Evolutionary conservation across 2,797 vertebrate species (phyloP), one percentile per base, ranked within the genome.

Genomic region (Sphenodon punctatus): DNA sequence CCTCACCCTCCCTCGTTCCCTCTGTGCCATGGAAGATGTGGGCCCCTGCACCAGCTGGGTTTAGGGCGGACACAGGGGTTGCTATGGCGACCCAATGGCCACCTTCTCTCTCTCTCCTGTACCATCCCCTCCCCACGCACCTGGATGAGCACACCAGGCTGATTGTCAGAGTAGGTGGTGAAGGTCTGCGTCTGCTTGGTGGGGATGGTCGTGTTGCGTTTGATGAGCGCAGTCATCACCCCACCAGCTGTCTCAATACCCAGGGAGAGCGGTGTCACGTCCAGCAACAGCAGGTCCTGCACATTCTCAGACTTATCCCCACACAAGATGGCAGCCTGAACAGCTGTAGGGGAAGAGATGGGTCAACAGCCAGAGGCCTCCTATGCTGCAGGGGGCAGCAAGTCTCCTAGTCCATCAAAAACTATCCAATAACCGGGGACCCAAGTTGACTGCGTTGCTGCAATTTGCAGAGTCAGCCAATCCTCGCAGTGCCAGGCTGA

Each of bases 171-270:
- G 72, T 98, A 97, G 7, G 97, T 97, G 80, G 97, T 98, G 71
- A 97, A 98, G 13, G 96, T 97, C 91, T 98, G 97, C 0, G 95
- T 97, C 90, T 97, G 97, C 87, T 97, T 98, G 10, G 97, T 97
- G 85, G 97, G 97, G 85, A 98, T 98, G 48, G 97, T 98, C 6
- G 97, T 97, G 93, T 98, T 98, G 69, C 97, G 96, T 90, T 97
- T 98, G 91, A 98, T 98, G 34, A 98, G 95, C 17, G 88, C 91
- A 0, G 97, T 97, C 97, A 98, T 98, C 81, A 98, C 97, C 1
- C 97, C 97, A 8, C 97, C 97, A 0, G 97, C 97, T 0, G 97
- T 98, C 94, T 98, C 97, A 4, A 98, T 94, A 13, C 97, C 97
- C 59, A 98, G 84, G 10, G 97, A 98, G 75, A 98, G 86, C 2